These are phyloP conservation scores for Galerucella nymphaeae DNA, from an alignment of 2,888 invertebrate genomes.

Conservation along the genomic window DNA sequence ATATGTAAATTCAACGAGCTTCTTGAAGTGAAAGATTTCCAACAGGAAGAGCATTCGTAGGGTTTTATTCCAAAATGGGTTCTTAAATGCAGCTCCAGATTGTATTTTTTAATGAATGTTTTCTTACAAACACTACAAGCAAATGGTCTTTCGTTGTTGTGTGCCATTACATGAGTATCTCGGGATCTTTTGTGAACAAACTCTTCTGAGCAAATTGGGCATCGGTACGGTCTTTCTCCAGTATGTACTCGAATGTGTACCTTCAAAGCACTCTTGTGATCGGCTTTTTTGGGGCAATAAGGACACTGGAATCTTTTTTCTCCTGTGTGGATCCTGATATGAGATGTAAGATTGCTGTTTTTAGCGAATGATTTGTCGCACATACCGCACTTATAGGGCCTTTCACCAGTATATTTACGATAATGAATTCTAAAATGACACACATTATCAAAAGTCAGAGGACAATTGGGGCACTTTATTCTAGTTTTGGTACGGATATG, in stretches of 20 bases:
- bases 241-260: slow-evolving; percentile 29
- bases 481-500: slow-evolving; percentile 12
- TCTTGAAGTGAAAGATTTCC: slow-evolving; percentile 29
- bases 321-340: slow-evolving; percentile 27
- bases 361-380: slow-evolving; percentile 29
- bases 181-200: slow-evolving; percentile 29
- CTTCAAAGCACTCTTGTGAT: slow-evolving; percentile 29
- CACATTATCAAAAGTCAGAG: slow-evolving; percentile 27
- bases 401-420: slow-evolving; percentile 32
- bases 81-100: slow-evolving; percentile 21
- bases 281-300: slow-evolving; percentile 24
- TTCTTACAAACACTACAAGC: slow-evolving; percentile 21
- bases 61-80: slow-evolving; percentile 30
- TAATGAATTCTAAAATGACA: slow-evolving; percentile 30
- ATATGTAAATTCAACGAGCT: slow-evolving; percentile 25
- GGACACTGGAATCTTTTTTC: slow-evolving; percentile 29
- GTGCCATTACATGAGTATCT: slow-evolving; percentile 30
- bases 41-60: slow-evolving; percentile 27
- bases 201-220: slow-evolving; percentile 20
- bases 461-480: slow-evolving; percentile 29
- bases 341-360: slow-evolving; percentile 26
- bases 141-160: slow-evolving; percentile 30
- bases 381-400: slow-evolving; percentile 22
- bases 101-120: slow-evolving; percentile 27
- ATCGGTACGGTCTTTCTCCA: slow-evolving; percentile 24